Evolutionary conservation across 1,140 invertebrate genomes (phyloP).

Genomic region (Goniozus legneri): DNA sequence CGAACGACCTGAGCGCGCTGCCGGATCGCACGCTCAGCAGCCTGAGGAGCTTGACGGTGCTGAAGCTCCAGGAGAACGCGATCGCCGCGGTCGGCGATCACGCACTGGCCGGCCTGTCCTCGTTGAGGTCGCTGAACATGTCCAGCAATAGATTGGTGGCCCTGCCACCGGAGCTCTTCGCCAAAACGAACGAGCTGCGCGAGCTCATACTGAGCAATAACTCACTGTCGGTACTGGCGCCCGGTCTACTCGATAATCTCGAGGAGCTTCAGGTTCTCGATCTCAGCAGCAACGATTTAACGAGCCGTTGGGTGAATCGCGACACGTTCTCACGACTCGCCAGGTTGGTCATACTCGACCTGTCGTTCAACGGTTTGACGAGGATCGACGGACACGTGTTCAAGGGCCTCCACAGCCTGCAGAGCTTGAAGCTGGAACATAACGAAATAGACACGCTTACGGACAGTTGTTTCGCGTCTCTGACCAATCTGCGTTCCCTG

Average conservation of each 20-base stretch:
- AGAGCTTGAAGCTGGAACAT: conserved; percentile 72
- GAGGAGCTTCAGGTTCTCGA: conserved; percentile 75
- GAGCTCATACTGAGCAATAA: conserved; percentile 79
- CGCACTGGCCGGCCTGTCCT: conserved; percentile 65
- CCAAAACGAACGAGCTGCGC: conserved; percentile 63
- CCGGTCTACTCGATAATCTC: conserved; percentile 71
- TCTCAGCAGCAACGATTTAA: conserved; percentile 73
- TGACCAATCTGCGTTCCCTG: conserved; percentile 73
- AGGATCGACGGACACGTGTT: conserved; percentile 71
- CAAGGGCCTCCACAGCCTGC: conserved; percentile 70
- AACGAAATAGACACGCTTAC: conserved; percentile 71
- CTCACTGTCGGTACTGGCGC: conserved; percentile 70
- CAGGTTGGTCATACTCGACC: conserved; percentile 70
- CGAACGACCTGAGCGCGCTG: conserved; percentile 68
- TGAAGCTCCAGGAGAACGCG: conserved; percentile 71
- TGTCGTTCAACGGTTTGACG: conserved; percentile 70
- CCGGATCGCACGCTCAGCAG: conserved; percentile 68
- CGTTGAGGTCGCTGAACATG: conserved; percentile 69
- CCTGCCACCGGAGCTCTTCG: conserved; percentile 71
- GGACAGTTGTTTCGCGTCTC: conserved; percentile 69
- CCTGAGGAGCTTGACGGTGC: conserved; percentile 61
- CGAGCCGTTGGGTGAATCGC: conserved; percentile 73
- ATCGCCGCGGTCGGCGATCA: conserved; percentile 69
- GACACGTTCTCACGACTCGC: conserved; percentile 73
- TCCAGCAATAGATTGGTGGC: conserved; percentile 73